Conservation (phyloP, 2,113 vertebrate genomes). For the Heterocephalus glaber region DNA sequence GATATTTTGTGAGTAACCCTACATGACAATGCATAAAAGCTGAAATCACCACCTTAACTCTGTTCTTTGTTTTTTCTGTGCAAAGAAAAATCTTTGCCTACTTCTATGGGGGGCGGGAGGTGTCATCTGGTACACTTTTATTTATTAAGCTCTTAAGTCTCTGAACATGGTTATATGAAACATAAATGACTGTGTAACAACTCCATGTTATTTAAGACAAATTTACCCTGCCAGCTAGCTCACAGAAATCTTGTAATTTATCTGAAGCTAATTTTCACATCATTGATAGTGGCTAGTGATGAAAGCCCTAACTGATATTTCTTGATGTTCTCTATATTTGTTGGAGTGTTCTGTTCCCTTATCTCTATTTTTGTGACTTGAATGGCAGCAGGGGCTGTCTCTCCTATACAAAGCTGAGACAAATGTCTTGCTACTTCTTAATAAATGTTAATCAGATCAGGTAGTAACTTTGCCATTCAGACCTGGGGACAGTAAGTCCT, state of each 20-base stretch:
- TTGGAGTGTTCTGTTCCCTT: neutral
- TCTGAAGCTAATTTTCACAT: neutral
- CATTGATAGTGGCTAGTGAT: neutral
- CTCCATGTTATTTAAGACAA: neutral
- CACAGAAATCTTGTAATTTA: neutral
- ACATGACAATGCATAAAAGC: neutral
- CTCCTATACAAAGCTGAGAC: neutral
- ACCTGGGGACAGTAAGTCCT: neutral
- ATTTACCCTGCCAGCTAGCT: neutral
- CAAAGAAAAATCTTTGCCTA: neutral
- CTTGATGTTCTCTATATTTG: neutral
- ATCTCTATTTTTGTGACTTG: neutral
- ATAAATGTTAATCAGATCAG: neutral
- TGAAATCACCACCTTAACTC: neutral
- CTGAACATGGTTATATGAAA: neutral
- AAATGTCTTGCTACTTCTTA: neutral
- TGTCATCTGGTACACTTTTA: neutral
- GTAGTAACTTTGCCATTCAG: neutral
- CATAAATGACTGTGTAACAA: neutral
- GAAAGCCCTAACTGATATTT: slow-evolving; percentile 11
- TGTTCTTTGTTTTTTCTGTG: neutral
- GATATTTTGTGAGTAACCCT: neutral
- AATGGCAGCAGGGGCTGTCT: neutral
- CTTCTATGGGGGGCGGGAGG: neutral
- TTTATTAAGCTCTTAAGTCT: slow-evolving; percentile 1